Evolutionary conservation across 2,888 invertebrate species (phyloP), one percentile per base, ranked within the genome.

Genomic region (Hydraecia micacea): DNA sequence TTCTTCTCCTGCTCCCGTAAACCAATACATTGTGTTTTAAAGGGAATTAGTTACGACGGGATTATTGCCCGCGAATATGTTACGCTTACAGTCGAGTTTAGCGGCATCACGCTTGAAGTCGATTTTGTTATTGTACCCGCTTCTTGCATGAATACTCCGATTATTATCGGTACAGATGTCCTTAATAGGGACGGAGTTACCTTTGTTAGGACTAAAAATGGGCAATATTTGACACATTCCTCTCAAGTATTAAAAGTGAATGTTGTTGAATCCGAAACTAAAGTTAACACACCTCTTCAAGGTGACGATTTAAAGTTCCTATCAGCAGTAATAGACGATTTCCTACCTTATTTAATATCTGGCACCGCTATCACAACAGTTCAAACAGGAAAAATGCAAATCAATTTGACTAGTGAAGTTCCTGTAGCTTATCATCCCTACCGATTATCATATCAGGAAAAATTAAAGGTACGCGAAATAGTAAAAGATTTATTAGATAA

Each of bases 101-200:
- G 42, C 42, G 42, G 42, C 42, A 42, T 42, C 42, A 5, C 42
- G 42, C 42, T 42, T 42, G 42, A 42, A 42, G 42, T 42, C 42
- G 58, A 55, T 55, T 55, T 55, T 8, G 25, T 55, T 55, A 25
- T 55, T 3, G 55, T 55, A 25, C 25, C 25, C 25, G 55, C 55
- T 11, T 81, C 11, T 73, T 78, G 39, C n/a, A n/a, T n/a, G 77
- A 60, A 46, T n/a, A 46, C 72, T 0, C 62, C 77, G 0, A 67
- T 81, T n/a, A 79, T 81, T 21, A 62, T 79, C 0, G 81, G n/a
- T 2, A 81, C 79, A n/a, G n/a, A n/a, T n/a, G n/a, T n/a, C n/a
- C n/a, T n/a, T n/a, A n/a, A n/a, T n/a, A n/a, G n/a, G n/a, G 81
- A 79, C 1, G 81, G 69, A 1, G 55, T 75, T 0, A 68, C 67